Percentiles rank a stretch among this genome's conserved stretches.
phyloP scores from a whole-genome alignment of 2,888 invertebrate species.

The Diachrysia chrysitis region DNA sequence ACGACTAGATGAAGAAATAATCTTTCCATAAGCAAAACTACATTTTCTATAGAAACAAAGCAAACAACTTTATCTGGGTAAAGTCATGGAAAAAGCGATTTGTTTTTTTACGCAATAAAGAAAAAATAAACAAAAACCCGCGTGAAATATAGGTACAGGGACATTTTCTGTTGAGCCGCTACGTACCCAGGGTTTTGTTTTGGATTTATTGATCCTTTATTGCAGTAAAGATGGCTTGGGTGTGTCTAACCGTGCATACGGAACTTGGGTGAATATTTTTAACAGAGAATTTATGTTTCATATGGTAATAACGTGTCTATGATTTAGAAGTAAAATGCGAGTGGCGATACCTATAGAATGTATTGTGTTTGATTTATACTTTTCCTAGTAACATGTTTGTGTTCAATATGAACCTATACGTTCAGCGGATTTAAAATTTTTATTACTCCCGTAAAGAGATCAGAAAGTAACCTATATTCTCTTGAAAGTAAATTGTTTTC shows the following conservation, averaged over 20 bases:
- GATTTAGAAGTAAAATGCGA: background rate
- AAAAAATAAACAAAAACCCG: conserved; percentile 59
- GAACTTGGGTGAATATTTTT: conserved; percentile 38
- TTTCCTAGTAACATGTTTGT: background rate
- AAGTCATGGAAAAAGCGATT: conserved; percentile 49
- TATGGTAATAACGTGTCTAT: conserved; percentile 37
- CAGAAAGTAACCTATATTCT: too few relatives aligned
- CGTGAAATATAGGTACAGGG: conserved; percentile 54
- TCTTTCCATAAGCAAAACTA: conserved; percentile 62
- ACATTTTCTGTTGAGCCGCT: conserved; percentile 51
- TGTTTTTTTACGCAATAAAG: conserved; percentile 58
- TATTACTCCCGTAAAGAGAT: too few relatives aligned
- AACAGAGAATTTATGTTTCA: conserved; percentile 32
- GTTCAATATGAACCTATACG: too few relatives aligned
- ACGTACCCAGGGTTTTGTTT: conserved; percentile 53
- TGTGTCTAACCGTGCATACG: conserved; percentile 49
- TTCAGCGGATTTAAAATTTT: too few relatives aligned
- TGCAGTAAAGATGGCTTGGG: conserved; percentile 50
- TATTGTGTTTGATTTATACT: background rate
- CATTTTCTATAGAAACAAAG: conserved; percentile 47
- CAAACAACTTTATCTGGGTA: conserved; percentile 53
- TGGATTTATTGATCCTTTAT: conserved; percentile 59
- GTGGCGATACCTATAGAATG: background rate
- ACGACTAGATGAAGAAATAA: conserved; percentile 68
- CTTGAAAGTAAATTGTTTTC: too few relatives aligned